Conservation (phyloP, 2,113 vertebrate genomes). For the Oreamnos americanus region DNA sequence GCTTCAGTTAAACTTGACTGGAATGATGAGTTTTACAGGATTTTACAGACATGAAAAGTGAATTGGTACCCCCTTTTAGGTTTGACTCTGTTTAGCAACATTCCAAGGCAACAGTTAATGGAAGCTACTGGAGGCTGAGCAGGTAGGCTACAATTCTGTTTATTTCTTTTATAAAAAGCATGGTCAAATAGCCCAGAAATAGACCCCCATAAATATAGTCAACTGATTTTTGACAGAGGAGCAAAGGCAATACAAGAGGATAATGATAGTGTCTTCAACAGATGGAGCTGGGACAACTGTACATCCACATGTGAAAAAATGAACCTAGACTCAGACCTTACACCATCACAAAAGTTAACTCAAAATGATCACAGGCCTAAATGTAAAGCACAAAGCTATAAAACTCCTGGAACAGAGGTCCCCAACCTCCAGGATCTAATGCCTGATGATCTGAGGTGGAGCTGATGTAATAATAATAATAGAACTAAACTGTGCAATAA, state of each 20-base stretch:
- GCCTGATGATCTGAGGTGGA: neutral
- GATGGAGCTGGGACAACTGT: neutral
- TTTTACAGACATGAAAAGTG: neutral
- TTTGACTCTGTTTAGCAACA: neutral
- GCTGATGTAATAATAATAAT: neutral
- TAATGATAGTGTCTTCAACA: neutral
- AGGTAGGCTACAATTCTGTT: neutral
- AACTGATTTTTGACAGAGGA: neutral
- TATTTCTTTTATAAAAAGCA: slow-evolving; percentile 36
- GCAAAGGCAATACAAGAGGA: neutral
- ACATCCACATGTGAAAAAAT: neutral
- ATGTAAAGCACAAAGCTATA: neutral
- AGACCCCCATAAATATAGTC: neutral
- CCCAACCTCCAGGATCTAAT: neutral
- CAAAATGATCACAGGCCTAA: neutral
- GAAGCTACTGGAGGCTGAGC: neutral
- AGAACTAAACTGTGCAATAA: neutral
- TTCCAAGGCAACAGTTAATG: neutral
- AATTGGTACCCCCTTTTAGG: neutral
- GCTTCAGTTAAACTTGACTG: neutral
- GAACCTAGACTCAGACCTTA: neutral
- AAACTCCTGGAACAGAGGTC: neutral
- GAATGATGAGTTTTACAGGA: neutral
- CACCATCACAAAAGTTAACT: neutral
- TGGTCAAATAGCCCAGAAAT: neutral